Conservation (phyloP, 2,888 invertebrate genomes). For the Aricia artaxerxes region DNA sequence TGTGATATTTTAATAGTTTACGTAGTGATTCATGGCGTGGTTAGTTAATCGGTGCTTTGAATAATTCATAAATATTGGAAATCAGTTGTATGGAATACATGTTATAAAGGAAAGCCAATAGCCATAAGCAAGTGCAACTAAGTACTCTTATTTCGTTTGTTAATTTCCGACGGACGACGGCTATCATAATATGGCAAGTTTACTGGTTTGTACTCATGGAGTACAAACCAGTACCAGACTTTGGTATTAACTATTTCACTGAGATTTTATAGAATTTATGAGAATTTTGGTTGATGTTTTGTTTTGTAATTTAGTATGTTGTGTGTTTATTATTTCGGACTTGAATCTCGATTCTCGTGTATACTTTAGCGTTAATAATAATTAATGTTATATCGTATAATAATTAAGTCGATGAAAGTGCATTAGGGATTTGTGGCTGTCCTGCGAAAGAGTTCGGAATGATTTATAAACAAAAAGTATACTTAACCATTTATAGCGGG, state of each 20-base stretch:
- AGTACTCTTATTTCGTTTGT: neutral
- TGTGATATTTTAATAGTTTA: slow-evolving; percentile 66
- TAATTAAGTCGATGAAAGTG: too few species aligned
- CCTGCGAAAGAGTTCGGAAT: neutral
- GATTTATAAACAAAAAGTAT: neutral
- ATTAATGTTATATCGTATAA: neutral
- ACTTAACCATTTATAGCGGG: neutral
- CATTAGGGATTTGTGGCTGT: neutral
- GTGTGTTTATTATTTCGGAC: neutral
- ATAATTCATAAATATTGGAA: neutral
- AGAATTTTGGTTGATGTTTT: neutral
- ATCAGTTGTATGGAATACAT: neutral
- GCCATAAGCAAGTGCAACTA: neutral
- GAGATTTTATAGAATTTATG: neutral
- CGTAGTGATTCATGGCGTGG: slow-evolving; percentile 56
- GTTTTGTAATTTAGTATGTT: neutral
- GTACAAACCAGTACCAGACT: too few species aligned
- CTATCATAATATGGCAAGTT: too few species aligned
- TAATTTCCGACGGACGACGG: too few species aligned
- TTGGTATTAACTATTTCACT: neutral
- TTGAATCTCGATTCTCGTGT: neutral
- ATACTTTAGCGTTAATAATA: neutral
- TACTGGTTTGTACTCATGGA: too few species aligned
- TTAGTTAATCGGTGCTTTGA: slow-evolving; percentile 49
- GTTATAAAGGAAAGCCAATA: neutral